Base-by-base conservation (phyloP, 2,888 invertebrate genomes). In the Melanargia galathea region DNA sequence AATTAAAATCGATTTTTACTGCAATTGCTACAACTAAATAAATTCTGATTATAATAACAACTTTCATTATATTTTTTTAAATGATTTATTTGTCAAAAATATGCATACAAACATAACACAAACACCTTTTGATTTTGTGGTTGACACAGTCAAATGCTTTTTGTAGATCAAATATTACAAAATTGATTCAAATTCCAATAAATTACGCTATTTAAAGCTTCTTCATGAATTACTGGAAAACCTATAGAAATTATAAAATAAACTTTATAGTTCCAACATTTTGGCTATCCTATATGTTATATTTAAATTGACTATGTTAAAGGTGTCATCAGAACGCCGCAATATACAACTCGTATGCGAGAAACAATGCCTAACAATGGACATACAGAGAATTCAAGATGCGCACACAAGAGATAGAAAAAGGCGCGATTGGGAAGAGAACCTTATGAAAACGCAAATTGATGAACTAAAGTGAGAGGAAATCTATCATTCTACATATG, bases 341-440 rank as follows among this genome's bases (percentile, higher is more conserved):
- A 93, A 93, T 69, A 90, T 93, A 0, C 93, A 93, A 71, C 73
- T 93, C 33, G 83, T 85, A 3, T 91, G 93, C 35, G 93, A 94
- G 72, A 93, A 92, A 70, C 93, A 94, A 71, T 88, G 87, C 61
- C 75, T 94, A 1, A 92, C 92, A 24, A 83, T 92, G 64, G 93
- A 94, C 71, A 82, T 94, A 56, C 92, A 93, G 48, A 89, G 93
- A 59, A 81, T 93, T 70, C 92, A 93, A 55, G 86, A 89, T 35
- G 82, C 84, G 16, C 92, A 93, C 67, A 85, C 93, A 49, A 84
- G 92, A 59, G 94, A 94, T 65, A 84, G 87, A 2, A 92, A 93
- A 70, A 84, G 92, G 10, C 81, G 93, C 38, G 93, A 94, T 70
- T 91, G 92, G 78, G 94, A 95, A 73, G 93, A 92, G 70, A 79